Evolutionary conservation across 2,113 vertebrate genomes (phyloP).

Genomic region (Odocoileus virginianus): DNA sequence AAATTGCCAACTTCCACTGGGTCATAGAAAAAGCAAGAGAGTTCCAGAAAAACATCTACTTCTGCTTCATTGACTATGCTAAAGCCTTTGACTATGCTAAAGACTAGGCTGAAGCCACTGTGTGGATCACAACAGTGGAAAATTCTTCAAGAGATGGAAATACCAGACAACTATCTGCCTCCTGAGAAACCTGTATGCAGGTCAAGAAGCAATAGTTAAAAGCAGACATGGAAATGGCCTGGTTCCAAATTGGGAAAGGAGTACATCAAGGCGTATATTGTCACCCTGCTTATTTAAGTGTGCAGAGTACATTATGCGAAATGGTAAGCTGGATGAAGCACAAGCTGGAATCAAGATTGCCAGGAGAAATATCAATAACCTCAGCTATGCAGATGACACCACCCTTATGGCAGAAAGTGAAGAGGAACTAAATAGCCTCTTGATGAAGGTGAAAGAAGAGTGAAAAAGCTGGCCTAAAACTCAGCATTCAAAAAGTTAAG

Average conservation of each 20-base stretch:
- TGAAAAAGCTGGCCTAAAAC: neutral
- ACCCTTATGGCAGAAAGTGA: neutral
- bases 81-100: neutral
- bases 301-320: neutral
- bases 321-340: neutral
- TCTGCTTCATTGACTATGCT: neutral
- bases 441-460: neutral
- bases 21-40: neutral
- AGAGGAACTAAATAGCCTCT: neutral
- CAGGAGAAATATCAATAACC: neutral
- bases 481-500: neutral
- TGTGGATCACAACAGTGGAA: neutral
- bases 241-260: neutral
- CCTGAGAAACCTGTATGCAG: neutral
- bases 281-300: neutral
- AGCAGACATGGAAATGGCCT: neutral
- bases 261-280: neutral
- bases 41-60: neutral
- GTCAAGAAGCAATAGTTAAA: neutral
- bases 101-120: neutral
- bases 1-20: neutral
- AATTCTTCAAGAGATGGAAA: neutral
- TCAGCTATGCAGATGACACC: neutral
- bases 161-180: neutral
- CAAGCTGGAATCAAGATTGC: neutral